Conservation (phyloP, 2,113 vertebrate genomes). For the Tetraodon nigroviridis region DNA sequence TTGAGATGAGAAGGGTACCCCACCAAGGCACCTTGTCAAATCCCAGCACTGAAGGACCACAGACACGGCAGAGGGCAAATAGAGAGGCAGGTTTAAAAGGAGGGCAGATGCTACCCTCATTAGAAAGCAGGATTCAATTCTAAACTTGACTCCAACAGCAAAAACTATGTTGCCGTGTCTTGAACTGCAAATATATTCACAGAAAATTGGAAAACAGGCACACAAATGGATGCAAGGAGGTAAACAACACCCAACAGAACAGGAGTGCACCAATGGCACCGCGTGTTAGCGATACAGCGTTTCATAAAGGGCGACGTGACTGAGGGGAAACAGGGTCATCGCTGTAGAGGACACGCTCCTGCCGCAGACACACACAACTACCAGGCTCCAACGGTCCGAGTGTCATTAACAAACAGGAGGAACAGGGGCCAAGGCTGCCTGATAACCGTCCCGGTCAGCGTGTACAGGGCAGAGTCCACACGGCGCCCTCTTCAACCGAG, state of each 20-base stretch:
- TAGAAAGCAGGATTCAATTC: neutral
- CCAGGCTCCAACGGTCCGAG: too few relatives aligned
- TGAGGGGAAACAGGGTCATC: neutral
- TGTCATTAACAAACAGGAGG: constrained; percentile 30
- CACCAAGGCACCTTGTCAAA: constrained; percentile 89
- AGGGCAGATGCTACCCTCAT: constrained; percentile 46
- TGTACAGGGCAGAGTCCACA: constrained; percentile 55
- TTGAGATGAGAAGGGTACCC: constrained; percentile 86
- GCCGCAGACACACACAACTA: constrained; percentile 30
- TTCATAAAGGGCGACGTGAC: constrained; percentile 35
- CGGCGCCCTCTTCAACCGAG: constrained; percentile 23
- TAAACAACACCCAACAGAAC: constrained; percentile 37
- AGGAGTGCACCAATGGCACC: constrained; percentile 20
- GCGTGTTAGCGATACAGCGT: constrained; percentile 16
- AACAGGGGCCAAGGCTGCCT: constrained; percentile 25
- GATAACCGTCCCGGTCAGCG: constrained; percentile 29
- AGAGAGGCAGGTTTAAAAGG: constrained; percentile 55
- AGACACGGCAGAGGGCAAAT: constrained; percentile 49
- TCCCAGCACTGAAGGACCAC: constrained; percentile 83
- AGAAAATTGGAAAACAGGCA: constrained; percentile 6
- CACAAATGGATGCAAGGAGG: constrained; percentile 26
- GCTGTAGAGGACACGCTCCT: constrained; percentile 23
- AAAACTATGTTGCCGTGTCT: too few relatives aligned
- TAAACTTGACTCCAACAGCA: too few relatives aligned
- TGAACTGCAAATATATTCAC: neutral